These are phyloP conservation scores for Pteronura brasiliensis DNA, from an alignment of 2,113 vertebrate species.

Conservation along the genomic window DNA sequence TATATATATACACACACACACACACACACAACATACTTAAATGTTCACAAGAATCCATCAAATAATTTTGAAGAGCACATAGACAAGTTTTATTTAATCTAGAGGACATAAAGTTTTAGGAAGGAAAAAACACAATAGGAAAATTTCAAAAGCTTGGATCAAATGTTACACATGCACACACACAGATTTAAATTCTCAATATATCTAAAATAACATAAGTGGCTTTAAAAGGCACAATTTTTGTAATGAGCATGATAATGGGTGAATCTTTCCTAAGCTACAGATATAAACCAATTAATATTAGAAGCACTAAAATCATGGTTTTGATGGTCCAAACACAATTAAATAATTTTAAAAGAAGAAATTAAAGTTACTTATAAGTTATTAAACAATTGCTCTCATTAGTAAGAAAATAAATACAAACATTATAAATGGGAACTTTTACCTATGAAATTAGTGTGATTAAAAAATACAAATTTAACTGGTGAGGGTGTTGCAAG, in stretches of 20 bases:
- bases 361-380: neutral
- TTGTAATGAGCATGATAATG: neutral
- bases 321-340: neutral
- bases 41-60: neutral
- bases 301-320: neutral
- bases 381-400: neutral
- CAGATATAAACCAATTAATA: neutral
- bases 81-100: neutral
- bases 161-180: neutral
- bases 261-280: neutral
- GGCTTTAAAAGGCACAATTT: neutral
- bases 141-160: neutral
- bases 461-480: neutral
- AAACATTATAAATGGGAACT: neutral
- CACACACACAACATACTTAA: neutral
- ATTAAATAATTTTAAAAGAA: neutral
- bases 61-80: neutral
- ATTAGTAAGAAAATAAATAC: neutral
- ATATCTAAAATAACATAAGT: neutral
- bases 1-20: rapidly evolving
- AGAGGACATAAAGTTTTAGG: neutral
- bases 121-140: neutral
- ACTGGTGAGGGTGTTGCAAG: neutral
- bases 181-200: neutral
- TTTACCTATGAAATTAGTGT: neutral